Percentiles rank a stretch among this genome's conserved stretches.
Evolutionary conservation across 2,113 vertebrate species (phyloP).

Genomic region (Perca schrenkii): DNA sequence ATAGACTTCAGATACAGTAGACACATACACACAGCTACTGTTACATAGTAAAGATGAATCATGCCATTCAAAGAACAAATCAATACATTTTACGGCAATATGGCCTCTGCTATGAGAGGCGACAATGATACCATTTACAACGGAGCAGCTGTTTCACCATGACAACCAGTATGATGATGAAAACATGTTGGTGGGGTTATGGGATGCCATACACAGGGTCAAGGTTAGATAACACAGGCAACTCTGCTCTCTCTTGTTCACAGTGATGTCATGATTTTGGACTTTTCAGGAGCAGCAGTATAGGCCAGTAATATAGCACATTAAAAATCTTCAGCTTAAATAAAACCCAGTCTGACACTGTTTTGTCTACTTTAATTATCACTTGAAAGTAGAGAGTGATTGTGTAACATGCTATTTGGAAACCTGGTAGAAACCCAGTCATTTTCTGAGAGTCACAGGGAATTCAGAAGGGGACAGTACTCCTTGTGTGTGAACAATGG

Average conservation of each 20-base stretch:
- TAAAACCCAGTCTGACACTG: constrained; percentile 1
- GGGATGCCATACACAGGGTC: constrained; percentile 64
- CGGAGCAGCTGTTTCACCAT: constrained; percentile 84
- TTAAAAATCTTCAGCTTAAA: neutral
- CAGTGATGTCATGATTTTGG: constrained; percentile 52
- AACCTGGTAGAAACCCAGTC: constrained; percentile 15
- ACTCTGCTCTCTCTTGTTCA: constrained; percentile 26
- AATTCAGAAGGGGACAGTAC: constrained; percentile 47
- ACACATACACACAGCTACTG: constrained; percentile 26
- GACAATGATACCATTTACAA: constrained; percentile 82
- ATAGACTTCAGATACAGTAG: constrained; percentile 50
- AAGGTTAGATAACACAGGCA: constrained; percentile 64
- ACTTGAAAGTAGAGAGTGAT: constrained; percentile 11
- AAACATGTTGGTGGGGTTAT: constrained; percentile 72
- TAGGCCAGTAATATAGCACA: neutral
- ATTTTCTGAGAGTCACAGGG: constrained; percentile 31
- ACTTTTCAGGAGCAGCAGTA: constrained; percentile 8
- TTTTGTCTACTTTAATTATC: constrained; percentile 1
- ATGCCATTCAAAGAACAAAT: constrained; percentile 52
- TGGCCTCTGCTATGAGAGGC: constrained; percentile 31
- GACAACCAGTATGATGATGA: constrained; percentile 73
- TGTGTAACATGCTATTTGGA: constrained; percentile 9
- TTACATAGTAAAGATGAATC: constrained; percentile 51
- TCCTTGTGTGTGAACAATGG: constrained; percentile 66
- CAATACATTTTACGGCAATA: constrained; percentile 57